Conservation (phyloP, 2,113 vertebrate species). For the Notarius quadriscutis region DNA sequence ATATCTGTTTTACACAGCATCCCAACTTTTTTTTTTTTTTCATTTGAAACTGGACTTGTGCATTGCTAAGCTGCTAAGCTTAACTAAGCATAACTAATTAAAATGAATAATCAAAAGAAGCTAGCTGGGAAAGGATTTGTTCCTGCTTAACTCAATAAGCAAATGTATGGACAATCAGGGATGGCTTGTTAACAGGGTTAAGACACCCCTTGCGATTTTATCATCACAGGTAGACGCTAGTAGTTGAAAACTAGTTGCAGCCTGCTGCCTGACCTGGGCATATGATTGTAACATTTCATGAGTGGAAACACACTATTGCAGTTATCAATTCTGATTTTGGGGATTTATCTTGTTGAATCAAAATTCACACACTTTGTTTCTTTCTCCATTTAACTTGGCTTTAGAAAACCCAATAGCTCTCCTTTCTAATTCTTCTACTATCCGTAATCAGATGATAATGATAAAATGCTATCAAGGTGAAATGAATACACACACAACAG, state of each 20-base stretch:
- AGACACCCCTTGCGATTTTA: not conserved
- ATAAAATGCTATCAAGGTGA: not conserved
- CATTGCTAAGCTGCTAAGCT: not conserved
- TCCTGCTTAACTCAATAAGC: not conserved
- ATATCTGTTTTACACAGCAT: no score
- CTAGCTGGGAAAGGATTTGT: not conserved
- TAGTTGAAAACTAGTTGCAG: no score
- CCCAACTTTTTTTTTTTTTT: no score
- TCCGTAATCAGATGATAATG: not conserved
- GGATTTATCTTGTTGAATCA: not conserved
- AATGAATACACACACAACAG: not conserved
- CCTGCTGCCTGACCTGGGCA: no score
- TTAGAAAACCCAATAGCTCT: not conserved
- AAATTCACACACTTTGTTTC: not conserved
- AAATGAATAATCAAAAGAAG: not conserved
- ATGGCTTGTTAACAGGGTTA: not conserved
- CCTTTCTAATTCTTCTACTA: not conserved
- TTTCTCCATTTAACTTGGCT: not conserved
- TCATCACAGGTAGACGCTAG: no score
- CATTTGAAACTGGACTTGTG: no score
- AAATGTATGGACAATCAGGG: not conserved
- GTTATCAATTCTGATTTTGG: not conserved
- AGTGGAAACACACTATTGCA: not conserved
- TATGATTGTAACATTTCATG: not conserved
- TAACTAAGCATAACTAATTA: not conserved